Evolutionary conservation across 2,113 vertebrate genomes (phyloP).

Genomic region (Phalacrocorax aristotelis): DNA sequence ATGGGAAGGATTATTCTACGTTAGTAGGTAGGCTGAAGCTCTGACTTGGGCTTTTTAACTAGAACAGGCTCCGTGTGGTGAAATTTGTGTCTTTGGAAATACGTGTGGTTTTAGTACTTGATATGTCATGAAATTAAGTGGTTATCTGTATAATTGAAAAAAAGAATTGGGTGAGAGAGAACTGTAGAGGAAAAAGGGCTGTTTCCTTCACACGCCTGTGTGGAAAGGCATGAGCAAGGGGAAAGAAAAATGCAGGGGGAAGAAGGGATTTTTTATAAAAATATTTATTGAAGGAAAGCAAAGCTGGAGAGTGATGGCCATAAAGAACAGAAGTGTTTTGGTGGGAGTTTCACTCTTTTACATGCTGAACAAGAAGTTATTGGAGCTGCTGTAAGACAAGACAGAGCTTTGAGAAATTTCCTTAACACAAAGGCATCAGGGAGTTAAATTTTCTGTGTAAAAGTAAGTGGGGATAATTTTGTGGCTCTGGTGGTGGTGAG

Average conservation of each 20-base stretch:
- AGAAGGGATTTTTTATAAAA: background rate
- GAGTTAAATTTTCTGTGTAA: background rate
- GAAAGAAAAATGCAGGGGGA: background rate
- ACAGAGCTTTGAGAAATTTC: background rate
- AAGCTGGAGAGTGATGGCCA: background rate
- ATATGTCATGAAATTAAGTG: background rate
- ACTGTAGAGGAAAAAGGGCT: background rate
- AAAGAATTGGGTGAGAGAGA: background rate
- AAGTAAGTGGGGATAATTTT: background rate
- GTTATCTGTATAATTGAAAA: background rate
- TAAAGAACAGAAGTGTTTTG: background rate
- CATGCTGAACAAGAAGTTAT: background rate
- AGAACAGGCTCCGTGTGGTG: background rate
- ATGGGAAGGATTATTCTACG: background rate
- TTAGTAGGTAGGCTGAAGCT: background rate
- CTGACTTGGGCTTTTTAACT: background rate
- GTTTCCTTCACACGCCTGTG: background rate
- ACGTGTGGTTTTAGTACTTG: background rate
- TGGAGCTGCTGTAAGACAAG: background rate
- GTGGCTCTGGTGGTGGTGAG: background rate
- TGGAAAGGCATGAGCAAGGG: background rate
- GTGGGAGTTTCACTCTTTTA: background rate
- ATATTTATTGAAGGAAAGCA: background rate
- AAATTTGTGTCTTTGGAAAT: constrained; percentile 1
- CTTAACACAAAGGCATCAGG: background rate